Evolutionary conservation across 1,140 invertebrate species (phyloP).

Genomic region (Zaprionus taronus): DNA sequence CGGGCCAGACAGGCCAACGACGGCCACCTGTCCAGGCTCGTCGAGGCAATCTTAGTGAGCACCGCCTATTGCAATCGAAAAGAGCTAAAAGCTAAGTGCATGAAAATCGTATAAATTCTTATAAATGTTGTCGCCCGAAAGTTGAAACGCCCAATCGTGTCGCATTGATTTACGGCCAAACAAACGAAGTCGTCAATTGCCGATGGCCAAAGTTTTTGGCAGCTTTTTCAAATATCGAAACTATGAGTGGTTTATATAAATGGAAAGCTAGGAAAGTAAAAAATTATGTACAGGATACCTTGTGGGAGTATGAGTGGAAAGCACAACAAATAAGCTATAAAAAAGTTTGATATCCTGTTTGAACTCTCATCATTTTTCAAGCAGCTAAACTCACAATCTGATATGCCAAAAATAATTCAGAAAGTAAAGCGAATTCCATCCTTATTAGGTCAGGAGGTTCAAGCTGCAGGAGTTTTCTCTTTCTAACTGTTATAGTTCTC

Average conservation of each 20-base stretch:
- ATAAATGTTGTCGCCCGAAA: constrained; percentile 13
- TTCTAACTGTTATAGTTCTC: neutral
- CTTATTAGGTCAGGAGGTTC: neutral
- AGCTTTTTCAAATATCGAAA: constrained; percentile 9
- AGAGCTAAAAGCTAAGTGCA: constrained; percentile 7
- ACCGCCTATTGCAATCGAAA: constrained; percentile 8
- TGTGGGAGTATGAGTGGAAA: neutral
- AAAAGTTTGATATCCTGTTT: neutral
- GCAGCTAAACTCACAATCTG: neutral
- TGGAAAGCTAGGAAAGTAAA: neutral
- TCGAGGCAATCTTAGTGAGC: neutral
- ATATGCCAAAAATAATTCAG: neutral
- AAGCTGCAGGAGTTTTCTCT: neutral
- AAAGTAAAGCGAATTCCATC: neutral
- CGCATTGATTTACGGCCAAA: constrained; percentile 15
- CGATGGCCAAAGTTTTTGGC: neutral
- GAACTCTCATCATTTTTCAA: neutral
- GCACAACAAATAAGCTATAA: neutral
- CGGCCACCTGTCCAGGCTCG: constrained; percentile 28
- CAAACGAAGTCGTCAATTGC: neutral
- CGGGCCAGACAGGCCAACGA: neutral
- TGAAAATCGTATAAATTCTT: constrained; percentile 19
- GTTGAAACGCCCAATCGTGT: neutral
- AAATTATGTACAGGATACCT: neutral
- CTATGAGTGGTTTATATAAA: neutral